A percentile compares a stretch with the other conserved stretches of the same genome.
phyloP scores from a whole-genome alignment of 2,888 invertebrate species.

The Lobophora halterata region DNA sequence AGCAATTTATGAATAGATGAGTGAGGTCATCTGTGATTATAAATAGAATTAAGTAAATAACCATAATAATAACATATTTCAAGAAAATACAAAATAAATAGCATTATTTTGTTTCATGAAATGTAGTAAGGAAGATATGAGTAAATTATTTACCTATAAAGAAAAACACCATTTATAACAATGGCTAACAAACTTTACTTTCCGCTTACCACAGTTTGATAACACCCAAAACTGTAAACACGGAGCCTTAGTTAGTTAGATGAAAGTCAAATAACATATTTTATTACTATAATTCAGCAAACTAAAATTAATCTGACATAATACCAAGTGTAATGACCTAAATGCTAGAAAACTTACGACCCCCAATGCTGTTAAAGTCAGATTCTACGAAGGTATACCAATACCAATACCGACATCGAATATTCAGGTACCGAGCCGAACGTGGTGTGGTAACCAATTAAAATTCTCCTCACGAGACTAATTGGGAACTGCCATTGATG shows the following conservation, averaged over 20 bases:
- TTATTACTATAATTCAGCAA: slow-evolving; percentile 5
- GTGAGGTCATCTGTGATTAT: slow-evolving; percentile 10
- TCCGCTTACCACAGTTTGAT: slow-evolving; percentile 11
- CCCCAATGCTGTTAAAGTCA: slow-evolving; percentile 27
- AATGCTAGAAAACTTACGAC: slow-evolving; percentile 28
- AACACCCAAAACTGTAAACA: slow-evolving; percentile 16
- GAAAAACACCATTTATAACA: neutral
- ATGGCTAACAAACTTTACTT: slow-evolving; percentile 17
- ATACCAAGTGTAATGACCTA: slow-evolving; percentile 38
- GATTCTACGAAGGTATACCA: slow-evolving; percentile 23
- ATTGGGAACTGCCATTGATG: slow-evolving; percentile 39
- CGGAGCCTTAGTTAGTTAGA: slow-evolving; percentile 1
- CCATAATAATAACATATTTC: too few relatives aligned
- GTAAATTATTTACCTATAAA: too few relatives aligned
- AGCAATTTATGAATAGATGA: neutral
- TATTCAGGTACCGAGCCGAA: slow-evolving; percentile 41
- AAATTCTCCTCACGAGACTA: slow-evolving; percentile 49
- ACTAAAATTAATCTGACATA: slow-evolving; percentile 19
- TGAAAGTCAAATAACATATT: slow-evolving; percentile 12
- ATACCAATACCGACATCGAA: too few relatives aligned
- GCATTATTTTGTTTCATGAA: too few relatives aligned
- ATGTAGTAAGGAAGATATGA: too few relatives aligned
- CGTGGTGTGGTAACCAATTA: slow-evolving; percentile 30
- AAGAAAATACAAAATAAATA: too few relatives aligned
- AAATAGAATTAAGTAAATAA: too few relatives aligned